A percentile compares a stretch with the other conserved stretches of the same genome.
Conservation (phyloP, 2,113 vertebrate species). For the Larimichthys crocea region DNA sequence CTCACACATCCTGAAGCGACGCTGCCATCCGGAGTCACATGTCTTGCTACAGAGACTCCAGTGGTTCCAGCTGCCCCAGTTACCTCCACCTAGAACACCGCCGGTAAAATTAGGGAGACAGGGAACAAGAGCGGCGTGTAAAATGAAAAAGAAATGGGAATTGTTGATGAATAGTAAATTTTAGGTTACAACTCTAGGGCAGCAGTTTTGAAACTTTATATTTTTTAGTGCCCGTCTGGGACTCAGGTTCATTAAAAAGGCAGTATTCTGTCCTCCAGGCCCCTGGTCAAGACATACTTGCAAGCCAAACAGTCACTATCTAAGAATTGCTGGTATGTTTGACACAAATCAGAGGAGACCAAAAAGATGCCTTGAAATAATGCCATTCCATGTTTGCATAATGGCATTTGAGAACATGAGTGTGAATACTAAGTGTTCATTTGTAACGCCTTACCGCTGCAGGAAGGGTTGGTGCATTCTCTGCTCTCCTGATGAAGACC, state of each 20-base stretch:
- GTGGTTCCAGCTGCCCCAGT: constrained; percentile 97
- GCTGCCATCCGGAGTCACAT: constrained; percentile 96
- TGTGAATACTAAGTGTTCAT: constrained; percentile 37
- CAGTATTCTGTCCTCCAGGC: constrained; percentile 12
- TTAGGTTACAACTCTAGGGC: constrained; percentile 11
- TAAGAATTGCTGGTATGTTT: constrained; percentile 28
- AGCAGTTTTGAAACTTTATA: neutral
- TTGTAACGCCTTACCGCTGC: constrained; percentile 87
- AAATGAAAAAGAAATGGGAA: neutral
- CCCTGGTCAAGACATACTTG: neutral
- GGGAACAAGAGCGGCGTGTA: neutral
- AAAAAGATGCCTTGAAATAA: constrained; percentile 43
- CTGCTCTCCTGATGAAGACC: constrained; percentile 92
- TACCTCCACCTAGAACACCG: constrained; percentile 85
- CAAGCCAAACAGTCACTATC: constrained; percentile 41
- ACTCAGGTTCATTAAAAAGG: constrained; percentile 42
- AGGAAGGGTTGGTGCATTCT: constrained; percentile 90
- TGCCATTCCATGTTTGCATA: constrained; percentile 56
- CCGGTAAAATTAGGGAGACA: neutral
- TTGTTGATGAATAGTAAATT: constrained; percentile 4
- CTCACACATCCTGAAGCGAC: constrained; percentile 96
- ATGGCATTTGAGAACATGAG: constrained; percentile 33
- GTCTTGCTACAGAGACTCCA: constrained; percentile 99
- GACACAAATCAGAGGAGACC: constrained; percentile 28
- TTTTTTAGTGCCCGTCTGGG: neutral